Conservation (phyloP, 1,140 invertebrate species). For the Amyelois transitella region DNA sequence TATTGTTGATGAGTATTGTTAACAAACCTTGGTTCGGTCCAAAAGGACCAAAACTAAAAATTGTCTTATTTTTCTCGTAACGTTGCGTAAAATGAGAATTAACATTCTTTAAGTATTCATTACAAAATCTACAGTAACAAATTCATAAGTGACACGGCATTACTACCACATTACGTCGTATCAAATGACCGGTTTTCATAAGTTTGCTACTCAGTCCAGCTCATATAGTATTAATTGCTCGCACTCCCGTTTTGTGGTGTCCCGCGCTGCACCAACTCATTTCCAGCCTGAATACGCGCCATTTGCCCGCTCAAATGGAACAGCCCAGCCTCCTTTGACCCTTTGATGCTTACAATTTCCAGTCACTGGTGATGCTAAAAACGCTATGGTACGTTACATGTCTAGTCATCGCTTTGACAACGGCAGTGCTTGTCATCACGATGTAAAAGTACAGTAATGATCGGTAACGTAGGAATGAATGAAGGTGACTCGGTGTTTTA, state of each 20-base stretch:
- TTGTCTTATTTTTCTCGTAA: too few relatives aligned
- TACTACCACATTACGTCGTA: too few relatives aligned
- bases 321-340: conserved; percentile 46
- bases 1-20: background rate
- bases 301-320: conserved; percentile 41
- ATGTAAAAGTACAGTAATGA: background rate
- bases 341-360: conserved; percentile 31
- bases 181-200: too few relatives aligned
- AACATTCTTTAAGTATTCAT: too few relatives aligned
- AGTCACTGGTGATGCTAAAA: conserved; percentile 1
- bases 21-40: too few relatives aligned
- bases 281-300: conserved; percentile 47
- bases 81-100: too few relatives aligned
- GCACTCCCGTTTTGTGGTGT: background rate
- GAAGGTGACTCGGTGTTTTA: too few relatives aligned
- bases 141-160: too few relatives aligned
- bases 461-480: background rate
- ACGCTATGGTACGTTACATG: background rate
- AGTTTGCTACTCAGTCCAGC: background rate
- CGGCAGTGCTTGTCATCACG: background rate
- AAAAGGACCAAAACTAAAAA: too few relatives aligned
- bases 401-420: background rate
- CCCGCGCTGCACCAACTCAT: conserved; percentile 32
- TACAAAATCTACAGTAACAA: too few relatives aligned
- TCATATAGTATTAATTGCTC: conserved; percentile 5